phyloP scores from a whole-genome alignment of 2,888 invertebrate genomes.

The Dorcus parallelipipedus region DNA sequence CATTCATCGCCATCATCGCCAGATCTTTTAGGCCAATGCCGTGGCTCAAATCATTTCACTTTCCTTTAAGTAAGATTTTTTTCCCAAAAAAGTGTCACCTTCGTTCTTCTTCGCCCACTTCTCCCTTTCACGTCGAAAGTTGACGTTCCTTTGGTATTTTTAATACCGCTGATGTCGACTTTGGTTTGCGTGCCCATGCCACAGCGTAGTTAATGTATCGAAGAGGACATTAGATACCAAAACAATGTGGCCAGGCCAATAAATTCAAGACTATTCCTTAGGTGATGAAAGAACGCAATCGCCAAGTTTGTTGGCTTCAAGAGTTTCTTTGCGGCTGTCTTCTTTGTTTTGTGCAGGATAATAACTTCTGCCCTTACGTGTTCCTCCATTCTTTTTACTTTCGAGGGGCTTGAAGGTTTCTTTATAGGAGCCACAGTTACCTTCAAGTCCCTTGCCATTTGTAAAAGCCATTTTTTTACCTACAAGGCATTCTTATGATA shows the following conservation, averaged over 20 bases:
- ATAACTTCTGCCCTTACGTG: conserved; percentile 75
- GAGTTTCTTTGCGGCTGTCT: conserved; percentile 68
- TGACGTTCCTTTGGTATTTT: conserved; percentile 82
- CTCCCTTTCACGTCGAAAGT: conserved; percentile 78
- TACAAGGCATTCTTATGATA: conserved; percentile 72
- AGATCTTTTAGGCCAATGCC: too few relatives aligned
- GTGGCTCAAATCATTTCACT: too few relatives aligned
- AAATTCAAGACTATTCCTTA: conserved; percentile 93
- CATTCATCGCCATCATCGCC: too few relatives aligned
- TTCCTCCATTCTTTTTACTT: conserved; percentile 95
- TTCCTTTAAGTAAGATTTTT: too few relatives aligned
- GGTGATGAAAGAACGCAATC: conserved; percentile 70
- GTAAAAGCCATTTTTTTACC: conserved; percentile 72
- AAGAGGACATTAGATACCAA: conserved; percentile 58
- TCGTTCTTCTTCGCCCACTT: conserved; percentile 83
- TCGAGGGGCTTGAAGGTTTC: conserved; percentile 84
- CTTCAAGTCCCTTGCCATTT: conserved; percentile 44
- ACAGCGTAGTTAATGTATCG: conserved; percentile 90
- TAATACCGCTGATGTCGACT: conserved; percentile 74
- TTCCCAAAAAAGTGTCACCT: conserved; percentile 67
- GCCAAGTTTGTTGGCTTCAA: conserved; percentile 76
- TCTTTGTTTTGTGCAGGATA: conserved; percentile 76
- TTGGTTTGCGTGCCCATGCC: conserved; percentile 93
- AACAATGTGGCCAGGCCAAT: conserved; percentile 88
- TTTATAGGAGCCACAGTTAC: conserved; percentile 57